Evolutionary conservation across 2,888 invertebrate species (phyloP).

Genomic region (Epinotia brunnichana): DNA sequence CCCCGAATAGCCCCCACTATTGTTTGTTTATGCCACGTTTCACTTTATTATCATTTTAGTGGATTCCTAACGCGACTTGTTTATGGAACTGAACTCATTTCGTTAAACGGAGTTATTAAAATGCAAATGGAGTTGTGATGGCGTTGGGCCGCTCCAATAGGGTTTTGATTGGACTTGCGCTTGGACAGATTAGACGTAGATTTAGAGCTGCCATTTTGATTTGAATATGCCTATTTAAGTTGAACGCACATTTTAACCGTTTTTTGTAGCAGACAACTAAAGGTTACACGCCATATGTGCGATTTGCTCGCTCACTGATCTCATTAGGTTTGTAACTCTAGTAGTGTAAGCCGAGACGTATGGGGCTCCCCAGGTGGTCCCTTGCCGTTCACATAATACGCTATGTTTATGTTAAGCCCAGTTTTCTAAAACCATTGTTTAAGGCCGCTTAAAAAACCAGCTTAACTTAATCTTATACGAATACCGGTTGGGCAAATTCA

Average conservation of each 20-base stretch:
- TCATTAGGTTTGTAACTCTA: slow-evolving; percentile 30
- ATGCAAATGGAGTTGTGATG: slow-evolving; percentile 38
- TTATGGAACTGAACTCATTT: slow-evolving; percentile 43
- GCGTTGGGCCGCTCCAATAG: slow-evolving; percentile 26
- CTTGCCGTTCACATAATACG: not conserved
- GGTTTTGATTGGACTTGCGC: slow-evolving; percentile 32
- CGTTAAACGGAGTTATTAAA: slow-evolving; percentile 44
- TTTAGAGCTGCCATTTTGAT: slow-evolving; percentile 10
- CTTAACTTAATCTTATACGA: slow-evolving; percentile 4
- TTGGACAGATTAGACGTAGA: slow-evolving; percentile 6
- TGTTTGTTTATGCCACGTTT: slow-evolving; percentile 43
- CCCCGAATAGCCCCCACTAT: slow-evolving; percentile 14
- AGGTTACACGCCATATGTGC: slow-evolving; percentile 23
- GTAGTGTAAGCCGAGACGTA: slow-evolving; percentile 13
- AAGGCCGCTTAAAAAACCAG: slow-evolving; percentile 18
- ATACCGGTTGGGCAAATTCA: slow-evolving; percentile 15
- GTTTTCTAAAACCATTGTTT: slow-evolving; percentile 24
- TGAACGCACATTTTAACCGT: not conserved
- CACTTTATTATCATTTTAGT: slow-evolving; percentile 44
- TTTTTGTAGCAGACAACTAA: not conserved
- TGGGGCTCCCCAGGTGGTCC: slow-evolving; percentile 24
- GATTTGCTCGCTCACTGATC: slow-evolving; percentile 14
- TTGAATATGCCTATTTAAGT: not conserved
- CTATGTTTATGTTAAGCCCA: slow-evolving; percentile 9
- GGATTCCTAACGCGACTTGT: slow-evolving; percentile 40